These are phyloP conservation scores for Poecile atricapillus DNA, from an alignment of 2,113 vertebrate genomes.

Conservation along the genomic window DNA sequence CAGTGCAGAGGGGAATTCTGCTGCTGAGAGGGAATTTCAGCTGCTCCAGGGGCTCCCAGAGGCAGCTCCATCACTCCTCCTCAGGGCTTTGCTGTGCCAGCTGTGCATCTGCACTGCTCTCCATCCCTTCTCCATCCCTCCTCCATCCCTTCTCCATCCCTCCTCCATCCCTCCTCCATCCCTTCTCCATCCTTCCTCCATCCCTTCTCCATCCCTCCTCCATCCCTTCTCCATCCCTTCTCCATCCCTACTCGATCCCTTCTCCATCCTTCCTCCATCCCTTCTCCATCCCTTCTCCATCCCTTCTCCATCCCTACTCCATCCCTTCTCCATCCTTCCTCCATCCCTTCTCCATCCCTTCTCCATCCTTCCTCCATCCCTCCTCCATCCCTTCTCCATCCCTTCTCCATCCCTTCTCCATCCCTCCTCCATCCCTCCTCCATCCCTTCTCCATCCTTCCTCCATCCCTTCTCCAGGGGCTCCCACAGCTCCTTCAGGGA, in stretches of 20 bases:
- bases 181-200: too few relatives aligned
- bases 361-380: too few relatives aligned
- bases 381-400: neutral
- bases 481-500: neutral
- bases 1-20: neutral
- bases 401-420: neutral
- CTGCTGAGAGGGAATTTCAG: neutral
- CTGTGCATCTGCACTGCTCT: accelerated
- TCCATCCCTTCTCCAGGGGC: neutral
- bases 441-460: too few relatives aligned
- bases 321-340: neutral
- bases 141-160: too few relatives aligned
- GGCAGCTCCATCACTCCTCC: neutral
- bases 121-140: neutral
- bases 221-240: neutral
- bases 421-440: accelerated
- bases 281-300: neutral
- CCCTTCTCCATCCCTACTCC: neutral
- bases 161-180: too few relatives aligned
- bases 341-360: accelerated
- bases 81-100: neutral
- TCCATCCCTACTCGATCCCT: neutral
- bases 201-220: too few relatives aligned
- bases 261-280: neutral
- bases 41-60: neutral